These are phyloP conservation scores for Megastigmus dorsalis DNA, from an alignment of 2,888 invertebrate species.

Conservation along the genomic window DNA sequence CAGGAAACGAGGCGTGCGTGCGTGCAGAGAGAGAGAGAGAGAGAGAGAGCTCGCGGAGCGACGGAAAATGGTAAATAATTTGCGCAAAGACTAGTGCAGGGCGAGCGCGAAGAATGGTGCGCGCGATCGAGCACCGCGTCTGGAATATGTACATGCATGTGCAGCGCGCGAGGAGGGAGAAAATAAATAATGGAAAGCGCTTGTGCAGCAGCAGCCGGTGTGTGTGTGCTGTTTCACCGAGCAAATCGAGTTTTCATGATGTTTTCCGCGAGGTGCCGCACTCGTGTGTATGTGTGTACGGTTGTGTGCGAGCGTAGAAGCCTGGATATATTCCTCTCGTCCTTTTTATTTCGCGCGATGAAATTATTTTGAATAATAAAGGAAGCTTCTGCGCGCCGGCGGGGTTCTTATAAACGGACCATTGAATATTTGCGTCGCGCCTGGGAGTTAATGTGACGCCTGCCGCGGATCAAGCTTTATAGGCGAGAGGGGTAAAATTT, in stretches of 20 bases:
- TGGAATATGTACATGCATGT: neutral
- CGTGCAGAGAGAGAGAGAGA: too few relatives aligned
- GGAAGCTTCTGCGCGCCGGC: neutral
- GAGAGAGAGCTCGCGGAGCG: neutral
- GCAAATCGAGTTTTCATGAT: slow-evolving; percentile 44
- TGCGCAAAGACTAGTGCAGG: slow-evolving; percentile 20
- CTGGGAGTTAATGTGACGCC: neutral
- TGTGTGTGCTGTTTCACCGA: slow-evolving; percentile 22
- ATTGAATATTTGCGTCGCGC: neutral
- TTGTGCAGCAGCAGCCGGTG: slow-evolving; percentile 2
- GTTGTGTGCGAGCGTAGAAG: neutral
- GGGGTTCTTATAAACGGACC: neutral
- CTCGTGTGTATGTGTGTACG: neutral
- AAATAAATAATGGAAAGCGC: slow-evolving; percentile 43
- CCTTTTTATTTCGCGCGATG: slow-evolving; percentile 7
- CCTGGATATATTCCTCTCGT: neutral
- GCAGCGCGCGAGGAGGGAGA: neutral
- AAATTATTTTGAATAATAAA: slow-evolving; percentile 43
- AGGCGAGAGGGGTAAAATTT: too few relatives aligned
- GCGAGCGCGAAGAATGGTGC: neutral
- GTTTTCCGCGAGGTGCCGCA: slow-evolving; percentile 8
- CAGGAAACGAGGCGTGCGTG: too few relatives aligned
- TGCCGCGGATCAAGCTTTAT: too few relatives aligned
- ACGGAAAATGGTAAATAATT: slow-evolving; percentile 44
- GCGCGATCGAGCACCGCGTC: slow-evolving; percentile 1